Evolutionary conservation across 2,888 invertebrate species (phyloP).

Genomic region (Limnephilus lunatus): DNA sequence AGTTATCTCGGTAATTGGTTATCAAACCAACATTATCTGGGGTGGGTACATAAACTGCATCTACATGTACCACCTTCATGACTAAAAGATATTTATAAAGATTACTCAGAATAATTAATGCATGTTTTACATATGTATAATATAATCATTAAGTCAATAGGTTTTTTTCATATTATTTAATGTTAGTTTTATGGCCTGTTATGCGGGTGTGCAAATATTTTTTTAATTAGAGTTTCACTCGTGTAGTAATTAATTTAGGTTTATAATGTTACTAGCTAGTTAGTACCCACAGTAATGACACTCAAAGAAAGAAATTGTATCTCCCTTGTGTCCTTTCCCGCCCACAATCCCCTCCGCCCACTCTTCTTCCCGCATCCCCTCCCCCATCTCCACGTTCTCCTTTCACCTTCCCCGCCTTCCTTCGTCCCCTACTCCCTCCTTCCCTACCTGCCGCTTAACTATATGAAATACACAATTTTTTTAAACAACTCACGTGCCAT

Average conservation of each 20-base stretch:
- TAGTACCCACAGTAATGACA: no score
- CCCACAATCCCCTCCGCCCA: no score
- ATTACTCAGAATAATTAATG: not conserved
- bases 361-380: no score
- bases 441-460: no score
- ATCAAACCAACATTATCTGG: not conserved
- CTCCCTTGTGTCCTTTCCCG: no score
- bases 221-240: not conserved
- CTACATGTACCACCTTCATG: not conserved
- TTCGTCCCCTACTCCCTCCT: no score
- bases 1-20: not conserved
- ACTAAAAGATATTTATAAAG: not conserved
- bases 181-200: not conserved
- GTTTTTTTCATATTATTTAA: not conserved
- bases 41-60: not conserved
- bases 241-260: not conserved
- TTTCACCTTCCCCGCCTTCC: no score
- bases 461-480: no score
- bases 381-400: no score
- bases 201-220: not conserved
- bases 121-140: no score
- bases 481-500: no score
- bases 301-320: no score
- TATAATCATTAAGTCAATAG: not conserved
- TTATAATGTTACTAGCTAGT: not conserved